phyloP scores from a whole-genome alignment of 2,888 invertebrate genomes.

The Stenolophus ochropezus region DNA sequence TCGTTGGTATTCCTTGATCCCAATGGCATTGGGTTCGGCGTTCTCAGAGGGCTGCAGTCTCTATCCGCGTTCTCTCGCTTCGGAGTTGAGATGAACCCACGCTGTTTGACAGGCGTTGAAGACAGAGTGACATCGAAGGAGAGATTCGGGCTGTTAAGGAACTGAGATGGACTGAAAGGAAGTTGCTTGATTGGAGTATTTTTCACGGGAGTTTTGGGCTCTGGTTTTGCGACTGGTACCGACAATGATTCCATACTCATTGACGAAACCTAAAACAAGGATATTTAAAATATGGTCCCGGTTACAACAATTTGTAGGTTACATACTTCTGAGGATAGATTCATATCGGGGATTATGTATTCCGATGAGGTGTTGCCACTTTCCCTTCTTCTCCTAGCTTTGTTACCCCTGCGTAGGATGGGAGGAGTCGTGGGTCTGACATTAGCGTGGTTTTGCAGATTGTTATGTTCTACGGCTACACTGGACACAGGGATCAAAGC shows the following conservation, averaged over 20 bases:
- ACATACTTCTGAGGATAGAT: slow-evolving; percentile 19
- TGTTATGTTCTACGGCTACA: slow-evolving; percentile 41
- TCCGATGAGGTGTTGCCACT: slow-evolving; percentile 62
- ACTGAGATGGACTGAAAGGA: slow-evolving; percentile 94
- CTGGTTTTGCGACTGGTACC: slow-evolving; percentile 18
- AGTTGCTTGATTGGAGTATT: slow-evolving; percentile 88
- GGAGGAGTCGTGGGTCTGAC: slow-evolving; percentile 71
- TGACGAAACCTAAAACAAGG: slow-evolving; percentile 19
- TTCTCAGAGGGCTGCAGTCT: slow-evolving; percentile 72
- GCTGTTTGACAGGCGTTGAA: slow-evolving; percentile 76
- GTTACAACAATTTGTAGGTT: background rate
- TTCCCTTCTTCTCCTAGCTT: slow-evolving; percentile 69
- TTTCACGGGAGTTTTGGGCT: slow-evolving; percentile 66
- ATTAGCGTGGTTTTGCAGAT: background rate
- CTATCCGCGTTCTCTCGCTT: slow-evolving; percentile 65
- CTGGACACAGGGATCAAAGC: slow-evolving; percentile 45
- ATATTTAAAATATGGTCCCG: slow-evolving; percentile 8
- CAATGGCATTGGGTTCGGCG: slow-evolving; percentile 70
- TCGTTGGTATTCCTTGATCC: slow-evolving; percentile 65
- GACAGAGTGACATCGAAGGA: slow-evolving; percentile 77
- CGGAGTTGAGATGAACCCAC: slow-evolving; percentile 30
- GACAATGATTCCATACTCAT: slow-evolving; percentile 22
- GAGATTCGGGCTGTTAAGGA: slow-evolving; percentile 85
- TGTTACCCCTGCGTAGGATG: slow-evolving; percentile 72
- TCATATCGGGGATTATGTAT: slow-evolving; percentile 26